Conservation (phyloP, 2,113 vertebrate genomes). For the Elgaria multicarinata region DNA sequence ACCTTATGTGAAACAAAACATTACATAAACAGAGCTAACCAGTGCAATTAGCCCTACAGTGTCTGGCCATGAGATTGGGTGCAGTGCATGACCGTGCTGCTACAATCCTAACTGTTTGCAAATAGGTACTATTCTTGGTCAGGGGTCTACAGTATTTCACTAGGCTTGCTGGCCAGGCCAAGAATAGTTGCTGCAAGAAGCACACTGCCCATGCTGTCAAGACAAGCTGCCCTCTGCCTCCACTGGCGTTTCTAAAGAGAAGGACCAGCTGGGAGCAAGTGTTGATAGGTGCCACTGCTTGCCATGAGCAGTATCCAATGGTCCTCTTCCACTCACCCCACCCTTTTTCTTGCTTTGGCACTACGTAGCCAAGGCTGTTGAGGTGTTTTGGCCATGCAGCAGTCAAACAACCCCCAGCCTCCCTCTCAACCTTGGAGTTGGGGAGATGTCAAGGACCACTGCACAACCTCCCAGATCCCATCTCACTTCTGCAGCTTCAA, state of each 20-base stretch:
- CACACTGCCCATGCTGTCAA: neutral
- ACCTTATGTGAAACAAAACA: neutral
- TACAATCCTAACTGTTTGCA: neutral
- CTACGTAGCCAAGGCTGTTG: neutral
- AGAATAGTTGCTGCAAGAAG: neutral
- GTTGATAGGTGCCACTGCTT: neutral
- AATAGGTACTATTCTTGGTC: conserved; percentile 44
- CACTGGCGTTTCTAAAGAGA: neutral
- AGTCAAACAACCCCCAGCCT: neutral
- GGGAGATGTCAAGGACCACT: neutral
- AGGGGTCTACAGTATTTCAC: neutral
- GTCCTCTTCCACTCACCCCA: neutral
- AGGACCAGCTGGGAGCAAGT: neutral
- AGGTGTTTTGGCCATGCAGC: neutral
- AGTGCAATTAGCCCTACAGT: neutral
- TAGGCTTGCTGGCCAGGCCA: neutral
- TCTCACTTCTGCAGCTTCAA: neutral
- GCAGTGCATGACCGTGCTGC: no score
- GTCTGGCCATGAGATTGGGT: neutral
- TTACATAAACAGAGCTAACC: neutral
- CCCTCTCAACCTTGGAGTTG: neutral
- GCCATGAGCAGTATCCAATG: neutral
- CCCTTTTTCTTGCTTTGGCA: neutral
- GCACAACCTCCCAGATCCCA: neutral
- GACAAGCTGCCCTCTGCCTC: neutral